phyloP scores from a whole-genome alignment of 2,797 vertebrate species.

The Amphiprion clarkii region DNA sequence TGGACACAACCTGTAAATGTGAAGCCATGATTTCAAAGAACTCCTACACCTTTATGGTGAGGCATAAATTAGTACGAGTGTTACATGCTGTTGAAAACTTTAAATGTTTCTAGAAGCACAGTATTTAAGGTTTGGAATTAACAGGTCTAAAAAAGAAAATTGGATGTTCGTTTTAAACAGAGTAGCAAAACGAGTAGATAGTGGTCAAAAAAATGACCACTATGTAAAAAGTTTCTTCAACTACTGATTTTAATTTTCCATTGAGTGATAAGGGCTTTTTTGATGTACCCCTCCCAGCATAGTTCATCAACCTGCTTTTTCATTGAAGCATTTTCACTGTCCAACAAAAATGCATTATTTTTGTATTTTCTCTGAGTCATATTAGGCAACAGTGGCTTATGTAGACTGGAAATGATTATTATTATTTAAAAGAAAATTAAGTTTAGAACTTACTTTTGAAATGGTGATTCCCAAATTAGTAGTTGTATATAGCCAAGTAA shows the following conservation, averaged over 20 bases:
- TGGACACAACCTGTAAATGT: background rate
- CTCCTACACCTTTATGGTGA: background rate
- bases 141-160: background rate
- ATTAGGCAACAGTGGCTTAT: background rate
- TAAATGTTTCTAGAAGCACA: background rate
- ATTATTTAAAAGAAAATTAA: background rate
- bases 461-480: background rate
- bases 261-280: background rate
- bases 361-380: background rate
- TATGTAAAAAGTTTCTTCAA: background rate
- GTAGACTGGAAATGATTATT: background rate
- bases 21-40: background rate
- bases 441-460: background rate
- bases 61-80: background rate
- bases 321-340: conserved; percentile 70
- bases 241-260: conserved; percentile 7
- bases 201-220: background rate
- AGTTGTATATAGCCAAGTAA: background rate
- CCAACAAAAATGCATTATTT: background rate
- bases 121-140: background rate
- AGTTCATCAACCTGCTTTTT: conserved; percentile 40
- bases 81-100: background rate
- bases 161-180: too few species aligned
- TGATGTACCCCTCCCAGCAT: conserved; percentile 44
- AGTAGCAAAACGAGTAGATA: too few species aligned